Conservation (phyloP, 2,797 vertebrate species). For the Pangasius sanitwongsei region DNA sequence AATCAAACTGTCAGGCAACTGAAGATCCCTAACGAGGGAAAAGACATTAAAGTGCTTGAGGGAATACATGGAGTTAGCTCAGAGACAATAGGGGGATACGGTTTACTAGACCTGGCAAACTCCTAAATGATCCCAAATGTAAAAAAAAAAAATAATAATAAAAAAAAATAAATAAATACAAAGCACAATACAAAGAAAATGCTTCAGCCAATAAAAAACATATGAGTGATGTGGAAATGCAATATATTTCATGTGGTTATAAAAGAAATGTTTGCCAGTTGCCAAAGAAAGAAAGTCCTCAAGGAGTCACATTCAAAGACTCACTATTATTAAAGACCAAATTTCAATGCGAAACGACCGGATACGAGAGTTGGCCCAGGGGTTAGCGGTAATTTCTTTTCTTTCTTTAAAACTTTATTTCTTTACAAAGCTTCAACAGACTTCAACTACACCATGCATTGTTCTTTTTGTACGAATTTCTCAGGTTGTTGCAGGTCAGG, state of each 20-base stretch:
- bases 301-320: not conserved
- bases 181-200: not conserved
- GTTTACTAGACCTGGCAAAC: conserved; percentile 3
- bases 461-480: not conserved
- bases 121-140: not conserved
- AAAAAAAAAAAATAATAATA: not conserved
- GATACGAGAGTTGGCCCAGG: not conserved
- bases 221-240: not conserved
- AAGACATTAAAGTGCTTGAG: conserved; percentile 69
- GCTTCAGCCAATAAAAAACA: not conserved
- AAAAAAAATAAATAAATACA: not conserved
- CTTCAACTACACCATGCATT: not conserved
- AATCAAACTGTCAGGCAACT: conserved; percentile 78
- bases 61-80: not conserved
- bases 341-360: not conserved
- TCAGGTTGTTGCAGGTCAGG: not conserved
- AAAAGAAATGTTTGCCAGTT: not conserved
- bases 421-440: not conserved
- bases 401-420: not conserved
- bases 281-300: not conserved
- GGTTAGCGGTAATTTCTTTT: not conserved
- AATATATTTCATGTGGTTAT: not conserved
- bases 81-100: not conserved
- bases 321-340: not conserved
- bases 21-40: conserved; percentile 63